Evolutionary conservation across 2,113 vertebrate species (phyloP).

Genomic region (Hylia prasina): DNA sequence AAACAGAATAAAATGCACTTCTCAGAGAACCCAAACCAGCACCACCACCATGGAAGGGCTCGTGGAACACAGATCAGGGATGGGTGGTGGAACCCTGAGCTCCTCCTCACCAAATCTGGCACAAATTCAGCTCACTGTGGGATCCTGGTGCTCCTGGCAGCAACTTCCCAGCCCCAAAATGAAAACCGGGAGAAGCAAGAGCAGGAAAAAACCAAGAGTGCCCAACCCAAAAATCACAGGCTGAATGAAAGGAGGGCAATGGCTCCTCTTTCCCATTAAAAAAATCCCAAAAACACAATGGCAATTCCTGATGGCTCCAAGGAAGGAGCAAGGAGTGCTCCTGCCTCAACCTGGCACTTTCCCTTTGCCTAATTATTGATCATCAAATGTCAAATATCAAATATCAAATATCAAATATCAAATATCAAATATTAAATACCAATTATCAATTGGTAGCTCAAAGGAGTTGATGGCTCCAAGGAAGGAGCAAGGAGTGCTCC

Average conservation of each 20-base stretch:
- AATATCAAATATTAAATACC: too few relatives aligned
- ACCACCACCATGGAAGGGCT: too few relatives aligned
- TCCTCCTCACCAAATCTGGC: too few relatives aligned
- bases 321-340: not conserved
- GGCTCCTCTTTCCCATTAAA: not conserved
- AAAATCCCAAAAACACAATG: rapidly evolving
- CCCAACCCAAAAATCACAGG: not conserved
- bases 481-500: too few relatives aligned
- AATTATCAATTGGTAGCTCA: too few relatives aligned
- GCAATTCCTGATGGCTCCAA: not conserved
- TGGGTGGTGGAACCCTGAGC: too few relatives aligned
- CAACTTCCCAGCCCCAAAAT: not conserved
- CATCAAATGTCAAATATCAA: too few relatives aligned
- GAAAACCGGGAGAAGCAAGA: not conserved
- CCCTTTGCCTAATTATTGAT: not conserved
- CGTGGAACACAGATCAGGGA: too few relatives aligned
- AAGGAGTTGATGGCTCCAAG: too few relatives aligned
- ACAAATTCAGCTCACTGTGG: not conserved
- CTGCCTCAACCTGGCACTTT: not conserved
- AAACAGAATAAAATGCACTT: too few relatives aligned
- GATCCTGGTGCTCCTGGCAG: not conserved
- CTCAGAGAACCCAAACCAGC: too few relatives aligned
- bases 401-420: too few relatives aligned
- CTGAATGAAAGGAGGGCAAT: rapidly evolving
- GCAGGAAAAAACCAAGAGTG: not conserved